These are phyloP conservation scores for Cichladusa arquata DNA, from an alignment of 2,113 vertebrate species.

Conservation along the genomic window DNA sequence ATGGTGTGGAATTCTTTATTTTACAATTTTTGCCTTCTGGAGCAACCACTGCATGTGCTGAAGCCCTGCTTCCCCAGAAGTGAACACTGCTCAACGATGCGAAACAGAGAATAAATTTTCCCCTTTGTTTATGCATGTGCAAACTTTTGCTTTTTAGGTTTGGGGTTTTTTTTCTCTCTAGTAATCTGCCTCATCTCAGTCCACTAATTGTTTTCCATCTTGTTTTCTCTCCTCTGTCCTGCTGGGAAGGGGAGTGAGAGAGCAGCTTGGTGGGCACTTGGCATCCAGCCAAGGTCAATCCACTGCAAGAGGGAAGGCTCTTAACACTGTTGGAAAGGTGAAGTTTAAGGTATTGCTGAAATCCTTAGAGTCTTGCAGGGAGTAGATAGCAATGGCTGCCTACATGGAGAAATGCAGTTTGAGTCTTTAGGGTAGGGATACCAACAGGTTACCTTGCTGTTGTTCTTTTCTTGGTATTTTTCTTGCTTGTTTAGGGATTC, in stretches of 20 bases:
- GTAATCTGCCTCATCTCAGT: neutral
- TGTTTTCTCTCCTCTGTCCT: neutral
- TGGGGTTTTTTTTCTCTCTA: neutral
- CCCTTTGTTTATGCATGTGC: fast-evolving
- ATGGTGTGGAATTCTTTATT: neutral
- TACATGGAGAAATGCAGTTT: neutral
- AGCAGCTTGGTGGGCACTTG: neutral
- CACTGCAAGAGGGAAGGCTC: neutral
- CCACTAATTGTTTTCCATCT: neutral
- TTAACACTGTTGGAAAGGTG: neutral
- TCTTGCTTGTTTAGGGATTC: neutral
- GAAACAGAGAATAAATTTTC: neutral
- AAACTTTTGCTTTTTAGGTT: neutral
- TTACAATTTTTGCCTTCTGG: neutral
- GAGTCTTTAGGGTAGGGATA: neutral
- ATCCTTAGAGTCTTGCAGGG: neutral
- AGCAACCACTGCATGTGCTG: neutral
- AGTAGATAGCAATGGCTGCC: neutral
- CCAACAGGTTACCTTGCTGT: neutral
- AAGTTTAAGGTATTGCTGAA: neutral
- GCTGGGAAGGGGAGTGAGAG: neutral
- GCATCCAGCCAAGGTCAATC: neutral
- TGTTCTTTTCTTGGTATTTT: neutral
- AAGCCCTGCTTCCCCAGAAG: neutral
- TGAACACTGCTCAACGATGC: neutral